A percentile compares a stretch with the other conserved stretches of the same genome.
Conservation (phyloP, 30 jellyfish, hydroid and myxozoan species). For the Turritopsis dohrnii region DNA sequence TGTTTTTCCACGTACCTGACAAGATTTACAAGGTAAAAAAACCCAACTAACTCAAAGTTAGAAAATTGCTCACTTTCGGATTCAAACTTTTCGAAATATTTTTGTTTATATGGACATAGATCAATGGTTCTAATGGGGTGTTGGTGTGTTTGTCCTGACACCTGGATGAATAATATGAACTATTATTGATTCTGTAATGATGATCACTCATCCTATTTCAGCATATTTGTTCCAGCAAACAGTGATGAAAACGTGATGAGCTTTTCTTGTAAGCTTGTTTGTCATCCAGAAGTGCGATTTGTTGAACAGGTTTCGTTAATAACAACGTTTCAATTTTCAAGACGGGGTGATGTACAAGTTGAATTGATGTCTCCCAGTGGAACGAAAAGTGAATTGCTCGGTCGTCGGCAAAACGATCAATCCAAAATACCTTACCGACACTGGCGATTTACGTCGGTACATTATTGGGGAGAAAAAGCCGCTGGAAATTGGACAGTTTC, state of each 20-base stretch:
- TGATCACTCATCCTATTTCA: not conserved
- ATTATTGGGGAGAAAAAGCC: conserved; percentile 17
- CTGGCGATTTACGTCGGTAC: conserved; percentile 12
- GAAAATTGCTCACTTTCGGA: too few species aligned
- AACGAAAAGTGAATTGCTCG: conserved; percentile 12
- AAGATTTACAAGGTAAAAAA: not conserved
- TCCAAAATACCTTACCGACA: not conserved
- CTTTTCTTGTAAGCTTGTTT: not conserved
- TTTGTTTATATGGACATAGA: too few species aligned
- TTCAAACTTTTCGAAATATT: too few species aligned
- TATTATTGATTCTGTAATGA: too few species aligned
- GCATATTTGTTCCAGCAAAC: not conserved
- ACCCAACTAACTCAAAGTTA: too few species aligned
- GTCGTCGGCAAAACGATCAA: not conserved
- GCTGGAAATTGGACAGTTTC: conserved; percentile 13
- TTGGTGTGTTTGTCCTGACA: too few species aligned
- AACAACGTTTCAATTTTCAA: not conserved
- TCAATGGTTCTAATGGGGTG: too few species aligned
- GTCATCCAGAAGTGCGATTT: not conserved
- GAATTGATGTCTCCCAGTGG: conserved; percentile 20
- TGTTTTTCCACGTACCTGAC: not conserved
- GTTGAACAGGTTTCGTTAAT: conserved; percentile 3
- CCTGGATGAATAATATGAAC: too few species aligned
- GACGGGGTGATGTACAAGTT: conserved; percentile 8
- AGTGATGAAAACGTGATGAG: not conserved